Percentiles rank a stretch among this genome's conserved stretches.
Evolutionary conservation across 2,888 invertebrate species (phyloP).

Genomic region (Ernsta delagoae): DNA sequence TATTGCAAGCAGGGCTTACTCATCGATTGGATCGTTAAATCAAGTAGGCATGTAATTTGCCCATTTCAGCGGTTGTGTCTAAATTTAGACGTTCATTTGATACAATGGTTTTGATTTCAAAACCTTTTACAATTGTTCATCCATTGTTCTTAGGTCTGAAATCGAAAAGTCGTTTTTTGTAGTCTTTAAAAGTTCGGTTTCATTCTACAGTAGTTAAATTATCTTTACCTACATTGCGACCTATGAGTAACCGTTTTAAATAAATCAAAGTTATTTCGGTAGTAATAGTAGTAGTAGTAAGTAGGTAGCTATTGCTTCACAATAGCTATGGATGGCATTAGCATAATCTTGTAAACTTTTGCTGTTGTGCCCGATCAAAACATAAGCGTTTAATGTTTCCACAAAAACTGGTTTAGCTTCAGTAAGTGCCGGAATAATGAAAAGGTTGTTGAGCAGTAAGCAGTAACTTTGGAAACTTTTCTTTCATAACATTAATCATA

Average conservation of each 20-base stretch:
- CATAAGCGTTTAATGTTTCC: slow-evolving; percentile 30
- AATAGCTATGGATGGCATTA: slow-evolving; percentile 16
- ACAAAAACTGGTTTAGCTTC: slow-evolving; percentile 28
- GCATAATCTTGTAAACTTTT: slow-evolving; percentile 34
- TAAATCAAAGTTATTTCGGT: slow-evolving; percentile 25
- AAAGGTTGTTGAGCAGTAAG: slow-evolving; percentile 30
- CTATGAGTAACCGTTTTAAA: slow-evolving; percentile 6
- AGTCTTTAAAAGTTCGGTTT: background rate
- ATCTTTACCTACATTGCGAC: background rate
- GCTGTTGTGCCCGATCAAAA: slow-evolving; percentile 28
- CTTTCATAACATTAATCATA: slow-evolving; percentile 31
- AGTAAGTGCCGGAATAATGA: slow-evolving; percentile 25
- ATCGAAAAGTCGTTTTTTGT: background rate
- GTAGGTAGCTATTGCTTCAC: slow-evolving; percentile 26
- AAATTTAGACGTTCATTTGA: slow-evolving; percentile 25
- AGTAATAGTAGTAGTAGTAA: too few species aligned
- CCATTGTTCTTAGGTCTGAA: background rate
- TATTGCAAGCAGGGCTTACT: slow-evolving; percentile 62
- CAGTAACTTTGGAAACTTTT: slow-evolving; percentile 9
- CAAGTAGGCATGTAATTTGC: slow-evolving; percentile 39
- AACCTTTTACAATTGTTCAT: background rate
- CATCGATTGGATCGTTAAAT: slow-evolving; percentile 50
- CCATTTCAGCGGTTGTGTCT: slow-evolving; percentile 20
- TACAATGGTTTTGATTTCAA: slow-evolving; percentile 16
- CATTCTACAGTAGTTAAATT: background rate